A percentile compares a stretch with the other conserved stretches of the same genome.
Conservation (phyloP, 92 coral and sea anemone genomes). For the Virgularia gustaviana region DNA sequence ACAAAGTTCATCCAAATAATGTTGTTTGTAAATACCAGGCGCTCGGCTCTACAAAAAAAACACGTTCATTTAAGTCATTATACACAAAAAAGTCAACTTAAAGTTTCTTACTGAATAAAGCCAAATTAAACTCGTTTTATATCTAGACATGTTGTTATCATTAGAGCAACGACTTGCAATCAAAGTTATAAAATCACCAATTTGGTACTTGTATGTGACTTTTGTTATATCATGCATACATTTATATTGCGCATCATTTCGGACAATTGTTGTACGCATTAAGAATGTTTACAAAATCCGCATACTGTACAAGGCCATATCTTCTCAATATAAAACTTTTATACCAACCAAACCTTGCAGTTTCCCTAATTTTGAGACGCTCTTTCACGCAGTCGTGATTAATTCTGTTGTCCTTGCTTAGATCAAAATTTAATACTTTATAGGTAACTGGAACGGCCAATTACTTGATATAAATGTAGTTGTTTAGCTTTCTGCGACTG, state of each 20-base stretch:
- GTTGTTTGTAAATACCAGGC: slow-evolving; percentile 90
- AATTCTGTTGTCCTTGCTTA: too few species aligned
- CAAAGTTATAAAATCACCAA: neutral
- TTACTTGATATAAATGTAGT: too few species aligned
- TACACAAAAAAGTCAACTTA: neutral
- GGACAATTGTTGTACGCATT: neutral
- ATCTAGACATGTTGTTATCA: neutral
- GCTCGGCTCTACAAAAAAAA: slow-evolving; percentile 56
- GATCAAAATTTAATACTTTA: too few species aligned
- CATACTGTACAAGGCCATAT: neutral
- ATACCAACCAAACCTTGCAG: neutral
- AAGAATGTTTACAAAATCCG: neutral
- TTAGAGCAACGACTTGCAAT: neutral
- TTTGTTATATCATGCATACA: neutral
- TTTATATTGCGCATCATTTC: too few species aligned
- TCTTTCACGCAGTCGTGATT: neutral
- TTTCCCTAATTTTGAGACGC: too few species aligned
- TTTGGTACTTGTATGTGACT: too few species aligned
- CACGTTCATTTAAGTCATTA: neutral
- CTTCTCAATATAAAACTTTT: neutral
- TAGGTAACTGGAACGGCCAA: too few species aligned
- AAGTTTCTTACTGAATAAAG: too few species aligned
- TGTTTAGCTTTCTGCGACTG: too few species aligned
- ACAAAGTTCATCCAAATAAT: slow-evolving; percentile 72
- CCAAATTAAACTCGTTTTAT: too few species aligned